A percentile compares a stretch with the other conserved stretches of the same genome.
These are phyloP conservation scores for Conus betulinus DNA, from an alignment of 1,140 invertebrate genomes.

Conservation along the genomic window DNA sequence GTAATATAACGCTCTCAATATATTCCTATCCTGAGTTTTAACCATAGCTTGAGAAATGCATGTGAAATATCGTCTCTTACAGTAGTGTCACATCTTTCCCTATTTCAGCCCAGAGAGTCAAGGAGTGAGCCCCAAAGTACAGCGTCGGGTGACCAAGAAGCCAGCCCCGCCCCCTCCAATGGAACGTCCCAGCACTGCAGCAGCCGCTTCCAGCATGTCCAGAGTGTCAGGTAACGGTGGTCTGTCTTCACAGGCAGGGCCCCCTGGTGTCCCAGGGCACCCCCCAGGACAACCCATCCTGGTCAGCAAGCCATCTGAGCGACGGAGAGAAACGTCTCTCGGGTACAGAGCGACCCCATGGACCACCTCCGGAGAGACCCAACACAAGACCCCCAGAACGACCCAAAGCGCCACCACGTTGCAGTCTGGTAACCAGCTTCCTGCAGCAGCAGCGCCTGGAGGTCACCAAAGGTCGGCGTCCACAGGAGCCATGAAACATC, in stretches of 20 bases:
- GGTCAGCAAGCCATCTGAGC: conserved; percentile 1
- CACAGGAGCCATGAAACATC: conserved; percentile 55
- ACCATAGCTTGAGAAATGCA: too few species aligned
- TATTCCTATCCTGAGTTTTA: too few species aligned
- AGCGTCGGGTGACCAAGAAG: conserved; percentile 57
- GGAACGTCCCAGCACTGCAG: conserved; percentile 61
- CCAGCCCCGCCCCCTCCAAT: conserved; percentile 68
- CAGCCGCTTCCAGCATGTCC: conserved; percentile 59
- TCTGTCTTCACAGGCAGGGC: conserved; percentile 57
- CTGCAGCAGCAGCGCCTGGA: conserved; percentile 53
- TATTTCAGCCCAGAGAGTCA: conserved; percentile 25
- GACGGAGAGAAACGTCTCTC: conserved; percentile 48
- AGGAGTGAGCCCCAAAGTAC: conserved; percentile 51
- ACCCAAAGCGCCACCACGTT: conserved; percentile 49
- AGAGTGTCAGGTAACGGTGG: conserved; percentile 24
- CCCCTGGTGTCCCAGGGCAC: conserved; percentile 49
- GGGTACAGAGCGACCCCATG: conserved; percentile 42
- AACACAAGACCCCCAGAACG: conserved; percentile 50
- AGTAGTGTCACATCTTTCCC: not conserved
- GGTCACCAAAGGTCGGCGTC: conserved; percentile 67
- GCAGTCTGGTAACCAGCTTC: conserved; percentile 44
- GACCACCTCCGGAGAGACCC: conserved; percentile 43
- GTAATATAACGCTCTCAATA: too few species aligned
- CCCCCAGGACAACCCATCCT: conserved; percentile 45
- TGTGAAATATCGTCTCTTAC: too few species aligned